These are phyloP conservation scores for Tarsius wallacei DNA, from an alignment of 2,797 vertebrate genomes.

Conservation along the genomic window DNA sequence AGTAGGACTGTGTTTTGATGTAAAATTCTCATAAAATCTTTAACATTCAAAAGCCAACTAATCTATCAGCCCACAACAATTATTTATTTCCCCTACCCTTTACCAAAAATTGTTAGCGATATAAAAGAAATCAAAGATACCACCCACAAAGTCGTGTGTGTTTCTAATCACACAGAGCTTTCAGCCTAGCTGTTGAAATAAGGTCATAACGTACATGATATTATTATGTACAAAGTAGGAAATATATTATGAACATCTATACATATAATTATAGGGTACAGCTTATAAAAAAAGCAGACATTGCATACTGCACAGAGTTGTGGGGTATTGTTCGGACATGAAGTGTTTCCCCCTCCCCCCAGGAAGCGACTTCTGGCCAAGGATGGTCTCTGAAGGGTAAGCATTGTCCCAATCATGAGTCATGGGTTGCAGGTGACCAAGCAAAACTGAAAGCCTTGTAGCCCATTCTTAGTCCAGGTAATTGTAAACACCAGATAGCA, in stretches of 20 bases:
- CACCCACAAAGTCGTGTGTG: not conserved
- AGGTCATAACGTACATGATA: not conserved
- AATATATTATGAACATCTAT: not conserved
- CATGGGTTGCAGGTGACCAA: too few relatives aligned
- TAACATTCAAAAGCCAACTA: not conserved
- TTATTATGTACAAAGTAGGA: not conserved
- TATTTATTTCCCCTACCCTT: constrained; percentile 16
- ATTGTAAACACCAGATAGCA: too few relatives aligned
- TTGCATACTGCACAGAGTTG: not conserved
- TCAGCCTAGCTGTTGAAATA: not conserved
- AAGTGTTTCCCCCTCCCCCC: too few relatives aligned
- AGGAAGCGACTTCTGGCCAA: too few relatives aligned
- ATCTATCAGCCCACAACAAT: not conserved
- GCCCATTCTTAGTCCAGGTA: too few relatives aligned
- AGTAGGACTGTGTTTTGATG: not conserved
- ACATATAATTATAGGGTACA: not conserved
- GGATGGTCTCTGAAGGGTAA: too few relatives aligned
- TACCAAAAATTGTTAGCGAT: not conserved
- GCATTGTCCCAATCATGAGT: too few relatives aligned
- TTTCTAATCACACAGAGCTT: not conserved
- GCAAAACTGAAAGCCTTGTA: too few relatives aligned
- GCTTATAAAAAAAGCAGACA: not conserved
- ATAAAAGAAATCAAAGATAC: not conserved
- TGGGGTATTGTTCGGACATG: too few relatives aligned
- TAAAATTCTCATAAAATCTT: not conserved